phyloP scores from a whole-genome alignment of 2,797 vertebrate genomes.

The Xiphorhynchus erythropygius region DNA sequence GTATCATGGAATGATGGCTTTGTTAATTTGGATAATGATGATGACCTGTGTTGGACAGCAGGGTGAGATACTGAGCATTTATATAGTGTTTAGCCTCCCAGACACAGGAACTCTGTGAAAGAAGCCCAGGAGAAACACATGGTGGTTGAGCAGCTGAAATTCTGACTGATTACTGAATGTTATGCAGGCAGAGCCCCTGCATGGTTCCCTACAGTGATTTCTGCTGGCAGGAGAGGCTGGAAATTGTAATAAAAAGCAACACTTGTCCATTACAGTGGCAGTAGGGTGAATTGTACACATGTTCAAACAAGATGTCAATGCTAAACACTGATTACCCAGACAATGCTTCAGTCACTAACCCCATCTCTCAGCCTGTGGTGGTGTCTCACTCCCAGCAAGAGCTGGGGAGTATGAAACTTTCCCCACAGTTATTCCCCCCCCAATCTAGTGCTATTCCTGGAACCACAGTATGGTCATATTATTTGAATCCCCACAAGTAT shows the following conservation, averaged over 20 bases:
- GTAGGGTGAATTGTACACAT: neutral
- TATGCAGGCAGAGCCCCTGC: neutral
- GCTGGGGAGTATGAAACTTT: neutral
- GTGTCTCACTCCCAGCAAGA: neutral
- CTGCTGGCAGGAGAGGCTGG: neutral
- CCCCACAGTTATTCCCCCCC: neutral
- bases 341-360: neutral
- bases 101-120: neutral
- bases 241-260: neutral
- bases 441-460: neutral
- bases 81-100: neutral
- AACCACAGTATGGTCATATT: neutral
- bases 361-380: neutral
- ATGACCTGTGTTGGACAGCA: neutral
- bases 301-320: constrained; percentile 8
- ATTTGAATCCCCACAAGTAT: neutral
- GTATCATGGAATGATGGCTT: neutral
- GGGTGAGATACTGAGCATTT: neutral
- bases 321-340: neutral
- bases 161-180: neutral
- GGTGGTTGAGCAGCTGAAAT: neutral
- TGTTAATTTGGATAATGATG: neutral
- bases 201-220: neutral
- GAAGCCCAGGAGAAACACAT: constrained; percentile 6
- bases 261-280: neutral